These are phyloP conservation scores for Lipotes vexillifer DNA, from an alignment of 2,113 vertebrate species.

Conservation along the genomic window DNA sequence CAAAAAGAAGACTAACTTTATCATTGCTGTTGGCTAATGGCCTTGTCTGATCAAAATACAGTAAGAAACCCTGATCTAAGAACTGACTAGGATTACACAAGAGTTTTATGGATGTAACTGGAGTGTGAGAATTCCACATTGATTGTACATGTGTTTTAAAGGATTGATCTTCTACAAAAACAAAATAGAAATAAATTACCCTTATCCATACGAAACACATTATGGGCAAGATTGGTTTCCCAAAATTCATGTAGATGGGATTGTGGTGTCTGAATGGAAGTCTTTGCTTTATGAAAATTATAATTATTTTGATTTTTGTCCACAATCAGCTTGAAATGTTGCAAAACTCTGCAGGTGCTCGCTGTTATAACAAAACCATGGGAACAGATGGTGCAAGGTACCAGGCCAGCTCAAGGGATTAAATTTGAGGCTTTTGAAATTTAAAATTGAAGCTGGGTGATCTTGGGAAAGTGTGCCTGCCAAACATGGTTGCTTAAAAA, in stretches of 20 bases:
- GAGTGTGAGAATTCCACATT: slow-evolving; percentile 57
- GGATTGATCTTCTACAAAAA: slow-evolving; percentile 40
- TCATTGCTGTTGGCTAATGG: not conserved
- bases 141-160: slow-evolving; percentile 50
- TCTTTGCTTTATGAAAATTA: slow-evolving; percentile 83
- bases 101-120: not conserved
- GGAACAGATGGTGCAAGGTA: slow-evolving; percentile 87
- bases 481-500: slow-evolving; percentile 77
- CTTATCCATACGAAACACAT: slow-evolving; percentile 39
- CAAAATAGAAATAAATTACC: slow-evolving; percentile 57
- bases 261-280: slow-evolving; percentile 68
- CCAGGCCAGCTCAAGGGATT: slow-evolving; percentile 87
- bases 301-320: slow-evolving; percentile 87
- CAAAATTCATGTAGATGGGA: slow-evolving; percentile 70
- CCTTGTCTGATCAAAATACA: slow-evolving; percentile 21
- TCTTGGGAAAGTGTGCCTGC: slow-evolving; percentile 82
- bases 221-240: slow-evolving; percentile 30
- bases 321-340: slow-evolving; percentile 86
- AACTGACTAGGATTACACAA: not conserved
- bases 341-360: slow-evolving; percentile 87
- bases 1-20: not conserved
- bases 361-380: slow-evolving; percentile 84
- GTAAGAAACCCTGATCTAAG: not conserved
- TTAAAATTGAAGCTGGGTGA: slow-evolving; percentile 87
- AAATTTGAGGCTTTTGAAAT: slow-evolving; percentile 87